Conservation (phyloP, 2,113 vertebrate genomes). For the Psittacula cyanocephala region DNA sequence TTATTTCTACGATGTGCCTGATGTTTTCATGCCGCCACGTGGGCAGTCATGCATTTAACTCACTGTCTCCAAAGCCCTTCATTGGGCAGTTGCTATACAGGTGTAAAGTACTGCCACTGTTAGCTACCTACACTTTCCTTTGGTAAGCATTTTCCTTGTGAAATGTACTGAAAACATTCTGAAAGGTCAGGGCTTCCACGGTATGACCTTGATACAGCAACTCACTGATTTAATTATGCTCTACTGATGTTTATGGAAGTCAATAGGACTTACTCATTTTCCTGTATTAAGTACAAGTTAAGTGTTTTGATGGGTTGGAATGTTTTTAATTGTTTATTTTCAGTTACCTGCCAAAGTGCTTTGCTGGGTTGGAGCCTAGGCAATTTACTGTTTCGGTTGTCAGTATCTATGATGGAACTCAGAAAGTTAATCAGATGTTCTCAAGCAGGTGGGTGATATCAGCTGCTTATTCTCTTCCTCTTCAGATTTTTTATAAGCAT, state of each 20-base stretch:
- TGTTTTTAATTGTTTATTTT: conserved; percentile 6
- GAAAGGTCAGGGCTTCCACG: not conserved
- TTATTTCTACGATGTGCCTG: not conserved
- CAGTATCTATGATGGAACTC: not conserved
- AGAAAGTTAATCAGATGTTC: not conserved
- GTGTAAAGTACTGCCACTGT: not conserved
- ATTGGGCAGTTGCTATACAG: not conserved
- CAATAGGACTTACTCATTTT: not conserved
- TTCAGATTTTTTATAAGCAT: not conserved
- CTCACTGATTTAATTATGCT: not conserved
- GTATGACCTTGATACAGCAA: not conserved
- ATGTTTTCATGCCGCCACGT: not conserved
- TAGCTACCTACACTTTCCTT: not conserved
- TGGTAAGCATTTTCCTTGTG: not conserved
- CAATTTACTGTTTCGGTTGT: not conserved
- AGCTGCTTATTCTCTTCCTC: not conserved
- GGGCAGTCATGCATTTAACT: not conserved
- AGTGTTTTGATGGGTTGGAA: conserved; percentile 10
- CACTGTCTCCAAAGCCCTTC: not conserved
- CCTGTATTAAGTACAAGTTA: not conserved
- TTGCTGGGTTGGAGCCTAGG: not conserved
- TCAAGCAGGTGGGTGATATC: not conserved
- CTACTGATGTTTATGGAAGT: not conserved
- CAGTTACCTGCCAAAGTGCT: conserved; percentile 9
- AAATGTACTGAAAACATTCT: not conserved